Evolutionary conservation across 2,797 vertebrate genomes (phyloP).

Genomic region (Crocidura indochinensis): DNA sequence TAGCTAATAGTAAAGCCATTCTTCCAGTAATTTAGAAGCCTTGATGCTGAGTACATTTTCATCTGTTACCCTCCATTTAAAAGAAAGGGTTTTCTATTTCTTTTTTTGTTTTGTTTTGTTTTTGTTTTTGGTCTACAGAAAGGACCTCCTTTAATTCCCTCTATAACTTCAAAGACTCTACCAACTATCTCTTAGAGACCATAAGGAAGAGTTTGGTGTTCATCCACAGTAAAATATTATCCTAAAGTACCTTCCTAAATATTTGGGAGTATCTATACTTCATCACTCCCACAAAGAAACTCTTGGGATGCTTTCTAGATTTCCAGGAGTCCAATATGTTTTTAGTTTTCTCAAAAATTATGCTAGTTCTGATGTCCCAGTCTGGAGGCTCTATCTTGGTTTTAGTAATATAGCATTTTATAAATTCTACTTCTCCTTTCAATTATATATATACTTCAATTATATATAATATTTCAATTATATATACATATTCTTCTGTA

Average conservation of each 20-base stretch:
- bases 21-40: neutral
- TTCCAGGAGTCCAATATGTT: neutral
- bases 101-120: no score
- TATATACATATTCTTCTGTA: neutral
- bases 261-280: neutral
- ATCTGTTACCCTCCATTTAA: neutral
- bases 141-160: neutral
- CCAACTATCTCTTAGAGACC: neutral
- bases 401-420: neutral
- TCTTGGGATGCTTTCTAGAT: neutral
- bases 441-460: neutral
- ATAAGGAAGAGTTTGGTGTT: neutral
- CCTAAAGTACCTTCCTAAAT: neutral
- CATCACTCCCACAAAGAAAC: neutral
- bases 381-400: neutral
- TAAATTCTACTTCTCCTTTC: neutral
- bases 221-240: neutral
- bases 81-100: neutral
- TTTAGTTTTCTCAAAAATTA: neutral
- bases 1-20: neutral
- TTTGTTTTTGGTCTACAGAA: neutral
- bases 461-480: no score
- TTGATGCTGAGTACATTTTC: neutral
- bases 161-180: neutral
- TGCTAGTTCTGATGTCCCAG: neutral